Percentiles rank a stretch among this genome's conserved stretches.
Conservation (phyloP, 2,888 invertebrate genomes). For the Timema cristinae region DNA sequence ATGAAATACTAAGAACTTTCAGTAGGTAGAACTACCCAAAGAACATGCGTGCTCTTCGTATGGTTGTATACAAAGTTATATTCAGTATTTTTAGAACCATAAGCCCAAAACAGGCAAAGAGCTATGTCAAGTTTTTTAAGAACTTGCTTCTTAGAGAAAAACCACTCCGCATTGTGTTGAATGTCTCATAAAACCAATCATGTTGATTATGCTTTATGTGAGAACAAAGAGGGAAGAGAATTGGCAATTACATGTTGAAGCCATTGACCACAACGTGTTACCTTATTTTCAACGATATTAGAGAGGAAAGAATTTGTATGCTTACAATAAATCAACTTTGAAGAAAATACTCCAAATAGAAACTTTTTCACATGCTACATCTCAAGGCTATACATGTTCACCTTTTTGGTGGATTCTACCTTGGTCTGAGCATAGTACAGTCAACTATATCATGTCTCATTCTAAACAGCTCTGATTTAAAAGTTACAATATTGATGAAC, state of each 20-base stretch:
- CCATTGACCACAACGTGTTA: too few species aligned
- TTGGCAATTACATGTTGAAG: not conserved
- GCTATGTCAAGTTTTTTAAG: not conserved
- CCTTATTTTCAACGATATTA: too few species aligned
- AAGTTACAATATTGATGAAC: too few species aligned
- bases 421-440: too few species aligned
- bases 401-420: too few species aligned
- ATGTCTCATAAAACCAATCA: not conserved
- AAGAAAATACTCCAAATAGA: too few species aligned
- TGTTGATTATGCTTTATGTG: constrained; percentile 1
- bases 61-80: not conserved
- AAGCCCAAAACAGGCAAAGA: not conserved
- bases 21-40: not conserved
- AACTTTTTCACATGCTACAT: too few species aligned
- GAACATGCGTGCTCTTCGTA: not conserved
- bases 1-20: not conserved
- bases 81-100: not conserved
- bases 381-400: too few species aligned
- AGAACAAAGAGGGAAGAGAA: not conserved
- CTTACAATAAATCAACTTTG: too few species aligned
- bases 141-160: not conserved
- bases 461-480: too few species aligned
- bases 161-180: not conserved
- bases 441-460: too few species aligned
- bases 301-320: too few species aligned